These are phyloP conservation scores for Sebastes oblongus DNA, from an alignment of 2,797 vertebrate species.

Conservation along the genomic window DNA sequence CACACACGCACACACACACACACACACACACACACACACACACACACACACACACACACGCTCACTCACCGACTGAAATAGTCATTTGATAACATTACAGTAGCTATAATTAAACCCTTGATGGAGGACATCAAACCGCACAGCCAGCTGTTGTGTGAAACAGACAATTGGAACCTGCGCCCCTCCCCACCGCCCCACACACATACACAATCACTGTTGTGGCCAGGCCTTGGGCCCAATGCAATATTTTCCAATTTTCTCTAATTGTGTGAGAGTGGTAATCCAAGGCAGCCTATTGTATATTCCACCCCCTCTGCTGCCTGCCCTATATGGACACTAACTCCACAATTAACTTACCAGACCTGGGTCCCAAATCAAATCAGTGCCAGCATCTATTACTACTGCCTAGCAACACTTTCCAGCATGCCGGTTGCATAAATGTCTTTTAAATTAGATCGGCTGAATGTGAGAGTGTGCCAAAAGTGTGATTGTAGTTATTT, in stretches of 20 bases:
- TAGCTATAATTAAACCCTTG: conserved; percentile 78
- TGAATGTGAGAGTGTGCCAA: conserved; percentile 47
- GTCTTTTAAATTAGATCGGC: conserved; percentile 67
- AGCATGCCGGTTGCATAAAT: conserved; percentile 68
- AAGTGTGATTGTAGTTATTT: conserved; percentile 54
- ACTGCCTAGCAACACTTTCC: conserved; percentile 76
- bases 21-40: neutral
- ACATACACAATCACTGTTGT: conserved; percentile 59
- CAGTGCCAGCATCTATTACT: conserved; percentile 80
- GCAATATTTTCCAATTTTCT: conserved; percentile 86
- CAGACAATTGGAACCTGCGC: conserved; percentile 67
- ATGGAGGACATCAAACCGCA: conserved; percentile 76
- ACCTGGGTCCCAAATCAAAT: conserved; percentile 81
- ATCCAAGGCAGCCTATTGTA: conserved; percentile 80
- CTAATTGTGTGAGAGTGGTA: conserved; percentile 84
- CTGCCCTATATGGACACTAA: conserved; percentile 78
- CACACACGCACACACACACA: neutral
- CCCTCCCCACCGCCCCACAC: conserved; percentile 27
- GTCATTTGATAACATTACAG: conserved; percentile 78
- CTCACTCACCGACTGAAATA: conserved; percentile 58
- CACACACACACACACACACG: neutral
- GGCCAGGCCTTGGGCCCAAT: conserved; percentile 73
- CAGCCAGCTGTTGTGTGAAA: conserved; percentile 77
- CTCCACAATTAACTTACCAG: conserved; percentile 82
- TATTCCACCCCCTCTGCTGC: conserved; percentile 70